Evolutionary conservation across 2,797 vertebrate species (phyloP), one percentile per base, ranked within the genome.

Genomic region (Antrozous pallidus): DNA sequence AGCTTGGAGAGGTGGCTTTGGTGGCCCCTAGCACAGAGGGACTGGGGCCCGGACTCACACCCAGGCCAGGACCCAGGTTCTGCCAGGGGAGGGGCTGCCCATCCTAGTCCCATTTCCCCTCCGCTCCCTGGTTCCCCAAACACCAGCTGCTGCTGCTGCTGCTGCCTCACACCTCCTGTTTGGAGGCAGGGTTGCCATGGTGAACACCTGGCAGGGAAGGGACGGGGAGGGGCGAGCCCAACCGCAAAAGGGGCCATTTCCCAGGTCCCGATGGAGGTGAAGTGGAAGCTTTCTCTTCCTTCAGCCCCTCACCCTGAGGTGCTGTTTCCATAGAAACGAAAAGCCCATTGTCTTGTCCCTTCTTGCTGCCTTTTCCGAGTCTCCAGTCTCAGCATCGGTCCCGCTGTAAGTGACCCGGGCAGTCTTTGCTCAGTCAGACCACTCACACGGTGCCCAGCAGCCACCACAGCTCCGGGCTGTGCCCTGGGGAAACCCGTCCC

Each of bases 261-360:
- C 94, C 61, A 74, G 73, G 91, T 91, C 87, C 86, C 75, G 31
- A 63, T 65, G 58, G 79, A 80, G 94, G 91, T 94, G 79, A 47
- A 45, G 38, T 88, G 8, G 82, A 79, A 84, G 89, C 91, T 69
- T 69, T 85, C 70, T 84, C 86, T 54, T 63, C 73, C 69, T 38
- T 70, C 42, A 86, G 73, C 77, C 93, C 95, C 82, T 94, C 45
- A 71, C 88, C 89, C 94, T 51, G 47, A 96, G 88, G 79, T 85
- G 58, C 61, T 47, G 96, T 97, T 96, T 96, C 97, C 94, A 97
- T 97, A 89, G 97, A 96, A 97, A 97, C 88, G 0, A 51, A 75
- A 88, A 56, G 90, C 80, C 90, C 67, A 38, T 95, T 93, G 81
- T 94, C 88, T 88, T 58, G 88, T 95, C 95, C 91, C 65, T 96